A percentile compares a stretch with the other conserved stretches of the same genome.
phyloP scores from a whole-genome alignment of 2,797 vertebrate species.

The Oreochromis grahami region DNA sequence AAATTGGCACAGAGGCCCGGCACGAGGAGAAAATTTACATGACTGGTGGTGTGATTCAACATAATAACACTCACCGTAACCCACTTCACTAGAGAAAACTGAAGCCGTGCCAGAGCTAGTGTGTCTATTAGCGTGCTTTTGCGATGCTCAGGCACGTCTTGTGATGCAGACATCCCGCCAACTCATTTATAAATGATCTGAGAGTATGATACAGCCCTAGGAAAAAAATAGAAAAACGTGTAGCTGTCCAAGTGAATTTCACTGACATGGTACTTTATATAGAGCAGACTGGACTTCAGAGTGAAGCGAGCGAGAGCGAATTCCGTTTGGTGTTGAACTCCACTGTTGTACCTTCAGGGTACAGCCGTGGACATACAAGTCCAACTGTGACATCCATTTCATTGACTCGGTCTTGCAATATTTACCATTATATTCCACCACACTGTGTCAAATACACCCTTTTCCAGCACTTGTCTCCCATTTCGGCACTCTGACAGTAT shows the following conservation, averaged over 20 bases:
- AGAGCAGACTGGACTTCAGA: conserved; percentile 64
- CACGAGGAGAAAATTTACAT: conserved; percentile 12
- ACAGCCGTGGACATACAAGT: conserved; percentile 46
- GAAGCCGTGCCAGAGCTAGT: conserved; percentile 6
- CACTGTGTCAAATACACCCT: conserved; percentile 19
- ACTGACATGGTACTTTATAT: conserved; percentile 65
- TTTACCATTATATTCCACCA: conserved; percentile 36
- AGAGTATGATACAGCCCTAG: conserved; percentile 70
- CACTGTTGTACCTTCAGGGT: conserved; percentile 58
- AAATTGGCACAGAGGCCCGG: neutral
- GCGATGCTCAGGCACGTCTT: conserved; percentile 46
- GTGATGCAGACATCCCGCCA: conserved; percentile 66
- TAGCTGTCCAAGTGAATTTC: conserved; percentile 71
- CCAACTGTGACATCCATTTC: conserved; percentile 52
- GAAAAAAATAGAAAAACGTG: conserved; percentile 64
- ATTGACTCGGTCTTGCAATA: conserved; percentile 49
- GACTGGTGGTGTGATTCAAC: conserved; percentile 30
- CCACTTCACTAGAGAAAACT: conserved; percentile 12
- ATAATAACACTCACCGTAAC: conserved; percentile 41
- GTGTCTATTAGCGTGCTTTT: conserved; percentile 31
- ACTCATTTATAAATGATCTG: conserved; percentile 82
- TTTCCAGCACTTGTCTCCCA: conserved; percentile 3
- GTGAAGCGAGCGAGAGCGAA: conserved; percentile 26
- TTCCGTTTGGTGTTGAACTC: conserved; percentile 57
- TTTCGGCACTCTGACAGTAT: neutral